Conservation (phyloP, 2,888 invertebrate species). For the Scaptomyza flava region DNA sequence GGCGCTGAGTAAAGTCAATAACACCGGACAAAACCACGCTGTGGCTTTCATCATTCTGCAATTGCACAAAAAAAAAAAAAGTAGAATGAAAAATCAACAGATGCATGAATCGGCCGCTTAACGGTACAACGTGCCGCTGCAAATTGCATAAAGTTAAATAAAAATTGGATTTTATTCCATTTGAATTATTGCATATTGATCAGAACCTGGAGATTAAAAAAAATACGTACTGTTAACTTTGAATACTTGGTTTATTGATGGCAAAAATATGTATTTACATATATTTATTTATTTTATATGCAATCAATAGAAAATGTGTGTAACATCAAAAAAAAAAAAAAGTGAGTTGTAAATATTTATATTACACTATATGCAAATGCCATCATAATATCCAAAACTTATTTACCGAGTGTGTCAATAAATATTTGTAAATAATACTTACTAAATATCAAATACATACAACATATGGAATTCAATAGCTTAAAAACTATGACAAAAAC, state of each 20-base stretch:
- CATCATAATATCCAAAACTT: not conserved
- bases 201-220: not conserved
- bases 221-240: not conserved
- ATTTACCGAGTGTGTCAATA: too few species aligned
- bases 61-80: slow-evolving; percentile 20
- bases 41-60: slow-evolving; percentile 84
- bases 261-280: too few species aligned
- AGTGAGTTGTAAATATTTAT: not conserved
- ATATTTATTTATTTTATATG: not conserved
- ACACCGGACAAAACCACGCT: slow-evolving; percentile 84
- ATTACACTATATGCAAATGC: not conserved
- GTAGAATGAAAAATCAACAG: slow-evolving; percentile 39
- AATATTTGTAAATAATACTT: too few species aligned
- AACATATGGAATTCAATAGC: too few species aligned
- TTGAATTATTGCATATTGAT: slow-evolving; percentile 43
- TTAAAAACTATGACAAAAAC: too few species aligned
- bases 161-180: slow-evolving; percentile 40
- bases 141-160: slow-evolving; percentile 23
- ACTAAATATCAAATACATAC: too few species aligned
- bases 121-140: not conserved
- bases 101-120: slow-evolving; percentile 29
- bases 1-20: slow-evolving; percentile 83
- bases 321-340: not conserved
- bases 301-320: not conserved
- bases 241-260: not conserved